Evolutionary conservation across 2,888 invertebrate genomes (phyloP).

Genomic region (Noctua janthina): DNA sequence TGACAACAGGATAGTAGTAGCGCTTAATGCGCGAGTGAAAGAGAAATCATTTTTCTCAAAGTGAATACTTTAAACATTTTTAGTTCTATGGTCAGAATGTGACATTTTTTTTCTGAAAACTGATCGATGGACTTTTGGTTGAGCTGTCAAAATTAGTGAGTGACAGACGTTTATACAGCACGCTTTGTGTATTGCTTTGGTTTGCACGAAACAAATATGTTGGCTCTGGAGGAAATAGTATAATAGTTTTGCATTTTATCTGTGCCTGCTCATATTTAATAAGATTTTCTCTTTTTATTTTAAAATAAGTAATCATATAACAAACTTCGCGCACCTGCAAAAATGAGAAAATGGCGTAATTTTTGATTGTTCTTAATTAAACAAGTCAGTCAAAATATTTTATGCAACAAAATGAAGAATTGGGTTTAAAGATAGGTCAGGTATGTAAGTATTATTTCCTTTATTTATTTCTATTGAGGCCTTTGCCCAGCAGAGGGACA

Average conservation of each 20-base stretch:
- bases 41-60: conserved; percentile 25
- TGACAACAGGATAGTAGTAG: conserved; percentile 58
- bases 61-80: not conserved
- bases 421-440: not conserved
- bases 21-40: conserved; percentile 9
- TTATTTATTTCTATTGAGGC: no score
- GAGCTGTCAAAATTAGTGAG: conserved; percentile 8
- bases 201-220: not conserved
- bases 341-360: not conserved
- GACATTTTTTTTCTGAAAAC: not conserved
- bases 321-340: not conserved
- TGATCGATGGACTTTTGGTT: conserved; percentile 24
- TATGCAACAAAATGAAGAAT: not conserved
- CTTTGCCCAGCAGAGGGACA: no score
- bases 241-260: not conserved
- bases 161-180: not conserved
- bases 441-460: not conserved
- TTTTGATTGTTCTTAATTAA: not conserved
- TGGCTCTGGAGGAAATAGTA: not conserved
- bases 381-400: not conserved
- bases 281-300: not conserved
- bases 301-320: not conserved
- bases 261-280: not conserved
- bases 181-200: not conserved
- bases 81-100: not conserved